Conservation (phyloP, 2,113 vertebrate species). For the Pyxicephalus adspersus region DNA sequence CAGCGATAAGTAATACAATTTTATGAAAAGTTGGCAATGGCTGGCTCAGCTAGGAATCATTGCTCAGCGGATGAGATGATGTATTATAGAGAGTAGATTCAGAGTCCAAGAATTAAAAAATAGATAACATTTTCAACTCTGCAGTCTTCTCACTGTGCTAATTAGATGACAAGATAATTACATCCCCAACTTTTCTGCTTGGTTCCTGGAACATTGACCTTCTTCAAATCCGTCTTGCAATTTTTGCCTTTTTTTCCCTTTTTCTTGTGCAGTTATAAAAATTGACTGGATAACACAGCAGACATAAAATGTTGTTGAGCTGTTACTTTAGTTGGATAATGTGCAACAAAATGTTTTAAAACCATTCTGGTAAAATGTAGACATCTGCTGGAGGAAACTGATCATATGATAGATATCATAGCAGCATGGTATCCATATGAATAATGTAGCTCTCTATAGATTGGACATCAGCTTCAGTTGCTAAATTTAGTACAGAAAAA, state of each 20-base stretch:
- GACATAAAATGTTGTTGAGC: neutral
- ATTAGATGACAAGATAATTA: conserved; percentile 41
- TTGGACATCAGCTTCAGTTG: too few relatives aligned
- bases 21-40: conserved; percentile 27
- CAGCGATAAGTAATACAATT: conserved; percentile 36
- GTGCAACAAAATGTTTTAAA: neutral
- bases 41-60: conserved; percentile 4
- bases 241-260: neutral
- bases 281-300: neutral
- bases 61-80: conserved; percentile 11
- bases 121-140: conserved; percentile 14
- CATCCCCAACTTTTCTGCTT: conserved; percentile 12
- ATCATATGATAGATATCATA: neutral
- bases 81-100: neutral
- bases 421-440: neutral
- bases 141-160: conserved; percentile 1
- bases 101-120: neutral
- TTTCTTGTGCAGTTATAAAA: neutral
- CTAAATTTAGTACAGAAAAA: too few relatives aligned
- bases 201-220: conserved; percentile 19
- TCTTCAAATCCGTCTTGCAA: conserved; percentile 12
- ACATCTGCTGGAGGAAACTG: neutral
- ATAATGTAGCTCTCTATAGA: too few relatives aligned
- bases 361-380: neutral
- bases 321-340: neutral